Evolutionary conservation across 2,797 vertebrate genomes (phyloP).

Genomic region (Galaxias olidus): DNA sequence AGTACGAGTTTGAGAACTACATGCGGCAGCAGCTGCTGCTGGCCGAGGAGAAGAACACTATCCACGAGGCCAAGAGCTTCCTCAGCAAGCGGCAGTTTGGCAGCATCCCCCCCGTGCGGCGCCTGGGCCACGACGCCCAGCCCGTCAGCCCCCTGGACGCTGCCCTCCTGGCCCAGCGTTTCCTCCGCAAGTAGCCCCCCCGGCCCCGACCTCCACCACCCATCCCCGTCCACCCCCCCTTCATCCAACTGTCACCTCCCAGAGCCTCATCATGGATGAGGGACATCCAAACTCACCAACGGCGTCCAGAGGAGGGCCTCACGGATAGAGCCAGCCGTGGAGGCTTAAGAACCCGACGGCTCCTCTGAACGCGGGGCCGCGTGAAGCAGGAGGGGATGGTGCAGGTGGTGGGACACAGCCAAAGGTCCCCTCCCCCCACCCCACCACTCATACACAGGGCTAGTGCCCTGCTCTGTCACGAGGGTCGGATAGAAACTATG

Average conservation of each 20-base stretch:
- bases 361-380: conserved; percentile 14
- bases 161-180: conserved; percentile 93
- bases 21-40: conserved; percentile 98
- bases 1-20: conserved; percentile 99
- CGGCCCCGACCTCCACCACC: conserved; percentile 1
- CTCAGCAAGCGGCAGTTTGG: conserved; percentile 90
- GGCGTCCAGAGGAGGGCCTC: conserved; percentile 19
- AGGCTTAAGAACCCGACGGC: conserved; percentile 14
- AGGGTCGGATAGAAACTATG: conserved; percentile 43
- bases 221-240: neutral
- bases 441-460: conserved; percentile 28
- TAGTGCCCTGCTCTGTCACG: conserved; percentile 33
- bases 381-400: conserved; percentile 22
- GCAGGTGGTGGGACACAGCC: conserved; percentile 49
- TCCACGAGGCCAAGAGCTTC: conserved; percentile 93
- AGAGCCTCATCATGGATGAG: conserved; percentile 27
- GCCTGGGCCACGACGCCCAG: conserved; percentile 94
- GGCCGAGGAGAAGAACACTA: conserved; percentile 97
- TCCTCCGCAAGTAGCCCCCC: conserved; percentile 87
- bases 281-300: conserved; percentile 22
- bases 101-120: conserved; percentile 89
- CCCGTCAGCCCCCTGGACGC: conserved; percentile 95
- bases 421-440: conserved; percentile 41
- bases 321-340: conserved; percentile 32
- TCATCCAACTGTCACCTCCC: neutral